These are phyloP conservation scores for Drosophila anomalata DNA, from an alignment of 2,888 invertebrate genomes.

Conservation along the genomic window DNA sequence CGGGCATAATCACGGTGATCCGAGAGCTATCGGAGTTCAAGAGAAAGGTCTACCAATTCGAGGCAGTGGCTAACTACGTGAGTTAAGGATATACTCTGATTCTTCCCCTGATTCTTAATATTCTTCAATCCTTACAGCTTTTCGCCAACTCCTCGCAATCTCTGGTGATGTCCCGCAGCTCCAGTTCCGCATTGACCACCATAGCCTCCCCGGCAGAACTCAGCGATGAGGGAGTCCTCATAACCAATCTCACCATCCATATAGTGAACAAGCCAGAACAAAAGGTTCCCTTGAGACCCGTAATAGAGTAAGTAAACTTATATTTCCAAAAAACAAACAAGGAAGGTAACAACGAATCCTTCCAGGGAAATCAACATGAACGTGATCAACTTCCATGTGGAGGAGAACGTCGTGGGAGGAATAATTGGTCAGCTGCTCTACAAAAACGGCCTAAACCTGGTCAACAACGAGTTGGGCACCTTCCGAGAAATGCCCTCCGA, in stretches of 20 bases:
- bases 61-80: constrained; percentile 89
- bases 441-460: constrained; percentile 82
- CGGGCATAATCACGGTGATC: constrained; percentile 94
- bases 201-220: constrained; percentile 73
- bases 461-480: constrained; percentile 76
- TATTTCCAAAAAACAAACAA: neutral
- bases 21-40: constrained; percentile 89
- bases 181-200: constrained; percentile 73
- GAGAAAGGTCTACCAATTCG: constrained; percentile 90
- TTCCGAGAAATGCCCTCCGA: constrained; percentile 68
- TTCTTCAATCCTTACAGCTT: constrained; percentile 62
- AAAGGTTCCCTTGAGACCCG: constrained; percentile 84
- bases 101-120: neutral
- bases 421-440: constrained; percentile 90
- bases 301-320: constrained; percentile 80
- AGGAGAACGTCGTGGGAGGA: constrained; percentile 90
- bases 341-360: neutral
- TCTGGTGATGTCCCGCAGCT: constrained; percentile 69
- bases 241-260: constrained; percentile 93
- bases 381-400: constrained; percentile 90
- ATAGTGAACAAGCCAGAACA: constrained; percentile 91
- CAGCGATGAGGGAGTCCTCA: constrained; percentile 87
- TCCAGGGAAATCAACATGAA: constrained; percentile 88
- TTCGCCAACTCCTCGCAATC: constrained; percentile 79
- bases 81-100: constrained; percentile 44